These are phyloP conservation scores for Heptranchias perlo DNA, from an alignment of 2,113 vertebrate species.

Conservation along the genomic window DNA sequence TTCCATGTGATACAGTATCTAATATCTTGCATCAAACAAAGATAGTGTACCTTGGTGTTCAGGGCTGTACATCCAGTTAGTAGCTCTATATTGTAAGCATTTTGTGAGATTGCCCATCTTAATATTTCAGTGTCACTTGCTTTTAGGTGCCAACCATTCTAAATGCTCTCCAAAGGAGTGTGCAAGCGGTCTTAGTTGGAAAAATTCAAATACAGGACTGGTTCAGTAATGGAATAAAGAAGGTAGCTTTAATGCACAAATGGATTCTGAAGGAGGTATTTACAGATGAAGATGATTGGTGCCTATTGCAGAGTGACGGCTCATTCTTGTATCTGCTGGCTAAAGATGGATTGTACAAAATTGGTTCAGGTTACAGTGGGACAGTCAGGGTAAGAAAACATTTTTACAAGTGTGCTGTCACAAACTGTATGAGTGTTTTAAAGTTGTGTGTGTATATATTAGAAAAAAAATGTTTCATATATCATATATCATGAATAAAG, in stretches of 20 bases:
- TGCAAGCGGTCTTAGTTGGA: slow-evolving; percentile 93
- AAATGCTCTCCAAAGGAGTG: slow-evolving; percentile 90
- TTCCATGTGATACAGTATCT: not conserved
- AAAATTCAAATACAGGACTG: slow-evolving; percentile 99
- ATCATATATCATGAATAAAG: not conserved
- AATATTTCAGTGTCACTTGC: not conserved
- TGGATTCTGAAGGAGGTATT: slow-evolving; percentile 88
- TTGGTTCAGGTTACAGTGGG: slow-evolving; percentile 96
- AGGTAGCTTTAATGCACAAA: slow-evolving; percentile 93
- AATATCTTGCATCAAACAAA: not conserved
- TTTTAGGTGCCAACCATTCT: slow-evolving; percentile 90
- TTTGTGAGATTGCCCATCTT: not conserved
- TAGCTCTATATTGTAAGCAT: not conserved
- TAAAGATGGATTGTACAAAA: slow-evolving; percentile 97
- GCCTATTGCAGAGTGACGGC: slow-evolving; percentile 93
- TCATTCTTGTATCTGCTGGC: slow-evolving; percentile 96
- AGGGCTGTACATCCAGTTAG: not conserved
- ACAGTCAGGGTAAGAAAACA: slow-evolving; percentile 83
- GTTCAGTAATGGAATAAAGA: slow-evolving; percentile 97
- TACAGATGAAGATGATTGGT: slow-evolving; percentile 90
- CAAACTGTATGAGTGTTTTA: not conserved
- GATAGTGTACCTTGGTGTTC: not conserved
- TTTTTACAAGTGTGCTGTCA: not conserved
- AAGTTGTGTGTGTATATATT: not conserved
- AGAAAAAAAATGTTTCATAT: not conserved